Evolutionary conservation across 1,140 invertebrate genomes (phyloP).

Genomic region (Drosophila carrolli): DNA sequence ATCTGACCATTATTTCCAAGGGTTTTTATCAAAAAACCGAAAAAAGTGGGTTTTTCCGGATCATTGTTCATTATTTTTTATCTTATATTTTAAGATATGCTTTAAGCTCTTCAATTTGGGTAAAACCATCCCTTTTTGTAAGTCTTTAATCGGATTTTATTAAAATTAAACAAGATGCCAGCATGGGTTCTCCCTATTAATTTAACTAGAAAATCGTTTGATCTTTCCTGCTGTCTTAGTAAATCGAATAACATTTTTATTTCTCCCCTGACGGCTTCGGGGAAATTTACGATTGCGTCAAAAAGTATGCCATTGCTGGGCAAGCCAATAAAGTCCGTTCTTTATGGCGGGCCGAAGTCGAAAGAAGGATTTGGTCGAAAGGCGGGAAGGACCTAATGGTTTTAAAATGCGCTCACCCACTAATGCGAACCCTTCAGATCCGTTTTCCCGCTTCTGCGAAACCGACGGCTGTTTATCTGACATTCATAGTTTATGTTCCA

Average conservation of each 20-base stretch:
- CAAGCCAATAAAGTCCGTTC: slow-evolving; percentile 34
- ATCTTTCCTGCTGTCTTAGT: background rate
- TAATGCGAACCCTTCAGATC: slow-evolving; percentile 53
- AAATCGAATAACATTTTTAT: slow-evolving; percentile 40
- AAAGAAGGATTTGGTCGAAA: slow-evolving; percentile 16
- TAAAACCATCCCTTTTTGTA: no score
- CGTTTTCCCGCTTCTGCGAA: slow-evolving; percentile 6
- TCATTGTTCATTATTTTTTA: no score
- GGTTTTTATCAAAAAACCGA: no score
- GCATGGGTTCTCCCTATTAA: background rate
- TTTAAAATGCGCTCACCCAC: slow-evolving; percentile 46
- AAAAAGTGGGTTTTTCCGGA: no score
- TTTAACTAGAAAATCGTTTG: slow-evolving; percentile 9
- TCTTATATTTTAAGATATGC: no score
- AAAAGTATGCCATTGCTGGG: slow-evolving; percentile 12
- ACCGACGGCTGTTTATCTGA: slow-evolving; percentile 65
- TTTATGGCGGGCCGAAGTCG: slow-evolving; percentile 18
- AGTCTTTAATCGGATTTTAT: background rate
- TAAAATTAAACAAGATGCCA: background rate
- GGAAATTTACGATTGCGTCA: slow-evolving; percentile 42
- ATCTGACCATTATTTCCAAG: no score
- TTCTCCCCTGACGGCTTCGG: slow-evolving; percentile 16
- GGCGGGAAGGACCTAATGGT: slow-evolving; percentile 15
- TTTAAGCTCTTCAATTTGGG: no score
- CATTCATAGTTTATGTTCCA: slow-evolving; percentile 75